Base-by-base conservation (phyloP, 2,113 vertebrate genomes). In the Melanostigma gelatinosum region DNA sequence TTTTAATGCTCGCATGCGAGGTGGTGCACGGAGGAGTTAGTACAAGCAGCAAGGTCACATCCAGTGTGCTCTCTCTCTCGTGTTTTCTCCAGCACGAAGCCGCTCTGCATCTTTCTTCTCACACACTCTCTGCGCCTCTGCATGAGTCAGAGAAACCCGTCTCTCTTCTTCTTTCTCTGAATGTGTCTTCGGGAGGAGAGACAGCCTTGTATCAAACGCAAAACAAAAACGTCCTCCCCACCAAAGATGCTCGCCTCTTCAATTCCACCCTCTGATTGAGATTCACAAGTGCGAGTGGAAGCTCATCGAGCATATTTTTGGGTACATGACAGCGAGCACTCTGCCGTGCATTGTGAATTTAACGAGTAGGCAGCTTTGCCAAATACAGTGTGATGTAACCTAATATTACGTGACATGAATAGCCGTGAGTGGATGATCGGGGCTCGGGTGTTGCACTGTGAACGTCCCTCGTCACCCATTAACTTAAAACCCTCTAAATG, bases 81-180 rank as follows among this genome's bases (percentile, higher is more conserved):
- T 46, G 20, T 58, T 57, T 48, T 69, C 65, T 77, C 24, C 38
- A 18, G 32, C 71, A 75, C 48, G 69, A 48, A 83, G 8, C 73
- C 34, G 79, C 55, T 55, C 8, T 65, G 29, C 62, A 36, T 77
- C 79, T 29, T 62, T 57, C 12, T 34, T 27, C 66, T 72, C 44
- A 38, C 34, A 48, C 72, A 46, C 46, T 63, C 10, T 77, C 69
- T 77, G 72, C 82, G 79, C 65, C 32, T 62, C 54, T 87, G 85
- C 75, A 88, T 91, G 89, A 92, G 78, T 93, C 90, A 89, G 20
- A 76, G 38, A 34, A 36, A 71, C 72, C 34, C 52, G 0, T 62
- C 54, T 52, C 61, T 61, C 42, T 86, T 34, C 34, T 34, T 34
- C 34, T 85, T 85, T 85, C 82, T 88, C 73, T 83, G 72, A 72